A percentile compares a stretch with the other conserved stretches of the same genome.
Conservation (phyloP, 1,140 invertebrate genomes). For the Camponotus floridanus region DNA sequence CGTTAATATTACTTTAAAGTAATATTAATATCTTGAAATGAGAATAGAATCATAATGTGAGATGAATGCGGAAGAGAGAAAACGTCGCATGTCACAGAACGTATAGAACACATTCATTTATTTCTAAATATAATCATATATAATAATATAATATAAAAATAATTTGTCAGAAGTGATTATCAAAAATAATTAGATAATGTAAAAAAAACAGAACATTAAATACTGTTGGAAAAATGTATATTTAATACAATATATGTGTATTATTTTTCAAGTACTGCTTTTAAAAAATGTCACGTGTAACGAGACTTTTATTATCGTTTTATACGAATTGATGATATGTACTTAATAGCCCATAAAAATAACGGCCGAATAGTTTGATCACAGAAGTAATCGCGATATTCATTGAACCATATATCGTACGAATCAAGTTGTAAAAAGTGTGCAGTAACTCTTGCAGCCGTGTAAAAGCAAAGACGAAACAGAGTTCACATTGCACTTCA, state of each 20-base stretch:
- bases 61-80: conserved; percentile 10
- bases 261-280: not conserved
- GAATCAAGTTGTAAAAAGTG: not conserved
- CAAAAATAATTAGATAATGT: not conserved
- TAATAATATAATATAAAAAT: too few species aligned
- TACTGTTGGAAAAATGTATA: not conserved
- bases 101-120: not conserved
- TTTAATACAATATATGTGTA: not conserved
- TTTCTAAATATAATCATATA: too few species aligned
- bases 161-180: not conserved
- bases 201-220: not conserved
- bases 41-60: not conserved
- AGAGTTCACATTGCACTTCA: not conserved
- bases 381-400: not conserved
- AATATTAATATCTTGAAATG: conserved; percentile 20
- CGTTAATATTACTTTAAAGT: not conserved
- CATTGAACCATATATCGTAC: not conserved
- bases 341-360: conserved; percentile 4
- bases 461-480: conserved; percentile 1
- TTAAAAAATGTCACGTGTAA: not conserved
- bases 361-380: not conserved
- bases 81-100: not conserved
- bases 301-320: not conserved
- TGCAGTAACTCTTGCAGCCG: not conserved
- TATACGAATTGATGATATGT: not conserved